Base-by-base conservation (phyloP, 2,113 vertebrate genomes). In the Brachypodius melanocephalos region DNA sequence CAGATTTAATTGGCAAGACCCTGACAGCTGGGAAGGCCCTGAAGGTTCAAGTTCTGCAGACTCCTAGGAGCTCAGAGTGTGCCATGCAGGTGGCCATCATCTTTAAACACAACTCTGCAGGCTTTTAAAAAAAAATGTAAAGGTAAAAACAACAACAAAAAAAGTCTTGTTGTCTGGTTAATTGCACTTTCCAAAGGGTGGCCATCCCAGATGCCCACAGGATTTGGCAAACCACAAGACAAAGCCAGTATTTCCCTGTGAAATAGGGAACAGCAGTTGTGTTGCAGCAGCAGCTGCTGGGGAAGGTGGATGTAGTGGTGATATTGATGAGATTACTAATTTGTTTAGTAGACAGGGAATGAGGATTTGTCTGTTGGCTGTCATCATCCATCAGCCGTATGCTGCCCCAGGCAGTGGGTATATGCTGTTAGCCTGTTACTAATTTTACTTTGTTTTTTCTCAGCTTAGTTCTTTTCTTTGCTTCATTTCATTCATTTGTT, bases 311-410 rank as follows among this genome's bases (percentile, higher is more conserved):
- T 85, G 95, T 92, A 46, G 95, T 85, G 95, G 80, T 2, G 93
- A 85, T 98, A 97, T 96, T 97, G 97, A 98, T 97, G 97, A 97
- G 97, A 96, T 98, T 91, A 92, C 94, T 98, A 93, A 98, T 97
- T 96, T 98, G 97, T 97, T 96, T 97, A 95, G 97, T 80, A 97
- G 97, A 96, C 96, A 91, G 96, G 82, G 95, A 97, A 96, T 74
- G 85, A 96, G 90, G 85, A 95, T 98, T 97, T 90, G 88, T 98
- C 97, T 98, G 97, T 85, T 98, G 94, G 90, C 96, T 98, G 97
- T 97, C 97, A 97, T 97, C 97, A 98, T 97, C 93, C 95, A 66
- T 98, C 97, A 98, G 94, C 95, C 96, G 93, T 96, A 93, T 96
- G 95, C 95, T 95, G 96, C 97, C 97, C 97, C 88, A 98, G 97